Evolutionary conservation across 2,797 vertebrate genomes (phyloP).

Genomic region (Microchirus variegatus): DNA sequence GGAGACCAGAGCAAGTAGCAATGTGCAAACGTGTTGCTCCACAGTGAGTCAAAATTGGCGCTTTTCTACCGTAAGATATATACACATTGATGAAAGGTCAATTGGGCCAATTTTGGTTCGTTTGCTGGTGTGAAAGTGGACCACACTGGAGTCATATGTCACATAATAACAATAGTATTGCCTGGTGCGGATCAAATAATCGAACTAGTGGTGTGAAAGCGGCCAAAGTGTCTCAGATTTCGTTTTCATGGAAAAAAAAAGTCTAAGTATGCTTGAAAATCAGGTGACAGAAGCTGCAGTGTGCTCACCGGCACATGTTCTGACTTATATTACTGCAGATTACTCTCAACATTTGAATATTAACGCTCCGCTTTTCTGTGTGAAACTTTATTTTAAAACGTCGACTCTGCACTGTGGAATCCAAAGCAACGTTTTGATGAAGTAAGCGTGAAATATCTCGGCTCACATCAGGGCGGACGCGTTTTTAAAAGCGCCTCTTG

Average conservation of each 20-base stretch:
- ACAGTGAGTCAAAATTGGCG: too few relatives aligned
- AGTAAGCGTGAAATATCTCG: slow-evolving; percentile 47
- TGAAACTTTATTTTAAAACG: too few relatives aligned
- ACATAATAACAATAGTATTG: too few relatives aligned
- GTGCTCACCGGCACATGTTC: slow-evolving; percentile 7
- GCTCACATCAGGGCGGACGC: slow-evolving; percentile 21
- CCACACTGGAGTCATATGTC: too few relatives aligned
- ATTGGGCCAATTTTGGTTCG: too few relatives aligned
- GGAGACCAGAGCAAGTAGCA: too few relatives aligned
- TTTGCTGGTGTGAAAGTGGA: too few relatives aligned
- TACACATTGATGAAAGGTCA: too few relatives aligned
- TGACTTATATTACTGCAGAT: slow-evolving; percentile 7
- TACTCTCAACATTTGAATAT: slow-evolving; percentile 7
- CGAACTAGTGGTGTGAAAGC: too few relatives aligned
- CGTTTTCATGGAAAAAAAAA: slow-evolving; percentile 28
- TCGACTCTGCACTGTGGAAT: slow-evolving; percentile 21
- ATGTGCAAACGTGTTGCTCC: too few relatives aligned
- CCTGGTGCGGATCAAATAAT: too few relatives aligned
- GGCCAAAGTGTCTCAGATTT: slow-evolving; percentile 48
- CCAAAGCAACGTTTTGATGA: slow-evolving; percentile 42
- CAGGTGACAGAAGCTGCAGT: slow-evolving; percentile 5
- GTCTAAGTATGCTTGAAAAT: slow-evolving; percentile 35
- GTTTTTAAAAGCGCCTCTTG: slow-evolving; percentile 44
- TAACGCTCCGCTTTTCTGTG: slow-evolving; percentile 9
- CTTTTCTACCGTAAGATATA: too few relatives aligned